Evolutionary conservation across 2,113 vertebrate species (phyloP).

Genomic region (Ia io): DNA sequence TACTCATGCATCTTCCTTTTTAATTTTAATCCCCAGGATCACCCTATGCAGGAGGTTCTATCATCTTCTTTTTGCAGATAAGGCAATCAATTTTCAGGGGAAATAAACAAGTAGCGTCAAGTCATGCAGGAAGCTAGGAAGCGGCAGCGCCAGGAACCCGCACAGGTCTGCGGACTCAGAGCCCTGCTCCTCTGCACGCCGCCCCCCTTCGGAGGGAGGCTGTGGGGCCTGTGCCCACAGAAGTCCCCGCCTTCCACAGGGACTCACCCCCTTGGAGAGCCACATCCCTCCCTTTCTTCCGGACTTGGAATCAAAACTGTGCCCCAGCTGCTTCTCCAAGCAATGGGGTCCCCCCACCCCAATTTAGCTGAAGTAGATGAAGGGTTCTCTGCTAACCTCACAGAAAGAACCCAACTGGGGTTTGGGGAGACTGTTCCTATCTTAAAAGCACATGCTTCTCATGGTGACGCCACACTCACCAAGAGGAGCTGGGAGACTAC

Average conservation of each 20-base stretch:
- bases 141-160: background rate
- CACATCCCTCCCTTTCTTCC: background rate
- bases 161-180: background rate
- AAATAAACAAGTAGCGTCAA: background rate
- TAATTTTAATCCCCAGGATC: background rate
- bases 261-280: background rate
- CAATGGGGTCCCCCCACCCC: background rate
- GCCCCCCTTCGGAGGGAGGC: background rate
- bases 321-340: background rate
- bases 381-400: background rate
- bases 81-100: background rate
- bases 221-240: background rate
- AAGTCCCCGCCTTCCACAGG: background rate
- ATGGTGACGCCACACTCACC: background rate
- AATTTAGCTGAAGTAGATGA: background rate
- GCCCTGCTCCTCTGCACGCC: background rate
- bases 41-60: background rate
- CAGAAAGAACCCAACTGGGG: background rate
- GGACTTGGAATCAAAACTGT: background rate
- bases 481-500: background rate
- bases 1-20: background rate
- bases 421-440: background rate
- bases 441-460: background rate
- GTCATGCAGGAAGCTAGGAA: background rate
- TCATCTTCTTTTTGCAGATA: background rate